A percentile compares a stretch with the other conserved stretches of the same genome.
These are phyloP conservation scores for Pseudocheirus occidentalis DNA, from an alignment of 2,797 vertebrate species.

Conservation along the genomic window DNA sequence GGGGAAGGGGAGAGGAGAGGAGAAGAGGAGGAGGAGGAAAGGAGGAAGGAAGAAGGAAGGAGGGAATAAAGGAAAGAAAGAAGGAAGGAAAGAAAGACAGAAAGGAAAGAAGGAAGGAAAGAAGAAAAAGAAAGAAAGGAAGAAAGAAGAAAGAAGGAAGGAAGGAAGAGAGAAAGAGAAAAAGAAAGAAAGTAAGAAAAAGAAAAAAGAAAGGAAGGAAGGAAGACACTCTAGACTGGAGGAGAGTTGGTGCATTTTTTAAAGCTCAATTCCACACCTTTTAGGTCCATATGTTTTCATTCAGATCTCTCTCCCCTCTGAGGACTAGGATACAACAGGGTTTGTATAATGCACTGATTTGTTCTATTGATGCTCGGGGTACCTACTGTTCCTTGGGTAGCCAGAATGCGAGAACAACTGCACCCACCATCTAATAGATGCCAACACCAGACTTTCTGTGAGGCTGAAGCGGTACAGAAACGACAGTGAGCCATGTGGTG, in stretches of 20 bases:
- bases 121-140: too few relatives aligned
- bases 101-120: not conserved
- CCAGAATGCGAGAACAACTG: not conserved
- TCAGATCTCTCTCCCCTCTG: not conserved
- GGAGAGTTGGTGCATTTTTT: slow-evolving; percentile 34
- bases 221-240: slow-evolving; percentile 7
- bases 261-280: slow-evolving; percentile 22
- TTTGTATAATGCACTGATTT: not conserved
- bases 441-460: not conserved
- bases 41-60: too few relatives aligned
- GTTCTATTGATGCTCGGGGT: not conserved
- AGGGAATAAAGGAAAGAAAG: too few relatives aligned
- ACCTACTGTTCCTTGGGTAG: not conserved
- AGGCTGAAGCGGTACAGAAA: not conserved
- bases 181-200: not conserved
- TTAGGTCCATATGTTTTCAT: slow-evolving; percentile 4
- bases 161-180: not conserved
- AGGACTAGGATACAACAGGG: not conserved
- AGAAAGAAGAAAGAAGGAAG: not conserved
- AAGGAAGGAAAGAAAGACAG: too few relatives aligned
- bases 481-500: not conserved
- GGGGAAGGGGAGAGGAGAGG: too few relatives aligned
- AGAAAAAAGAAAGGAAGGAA: slow-evolving; percentile 10
- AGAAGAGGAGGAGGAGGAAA: too few relatives aligned
- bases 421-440: not conserved